Percentiles rank a stretch among this genome's conserved stretches.
phyloP scores from a whole-genome alignment of 2,113 vertebrate genomes.

The Deroptyus accipitrinus region DNA sequence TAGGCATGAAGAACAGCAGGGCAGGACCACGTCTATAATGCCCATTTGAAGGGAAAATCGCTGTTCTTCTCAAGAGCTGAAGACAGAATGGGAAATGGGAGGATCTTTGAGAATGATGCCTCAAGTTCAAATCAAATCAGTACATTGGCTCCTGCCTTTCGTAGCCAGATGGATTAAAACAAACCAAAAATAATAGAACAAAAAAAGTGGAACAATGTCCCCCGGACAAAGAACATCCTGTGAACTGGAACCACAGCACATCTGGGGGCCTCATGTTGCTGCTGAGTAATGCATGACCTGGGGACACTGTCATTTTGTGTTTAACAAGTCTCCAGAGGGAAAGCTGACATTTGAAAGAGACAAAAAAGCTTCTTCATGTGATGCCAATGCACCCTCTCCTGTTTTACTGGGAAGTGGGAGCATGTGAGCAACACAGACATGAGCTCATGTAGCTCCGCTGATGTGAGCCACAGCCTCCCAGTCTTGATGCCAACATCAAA shows the following conservation, averaged over 20 bases:
- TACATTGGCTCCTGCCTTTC: not conserved
- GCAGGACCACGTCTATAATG: not conserved
- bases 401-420: conserved; percentile 19
- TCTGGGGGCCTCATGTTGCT: conserved; percentile 60
- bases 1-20: not conserved
- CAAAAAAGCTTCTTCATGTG: conserved; percentile 60
- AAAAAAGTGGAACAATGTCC: conserved; percentile 1
- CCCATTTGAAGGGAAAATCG: not conserved
- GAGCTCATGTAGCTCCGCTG: not conserved
- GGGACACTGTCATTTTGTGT: conserved; percentile 44
- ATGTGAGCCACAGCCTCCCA: not conserved
- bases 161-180: not conserved
- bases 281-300: conserved; percentile 59
- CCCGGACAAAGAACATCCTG: conserved; percentile 51
- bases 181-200: not conserved
- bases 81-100: not conserved
- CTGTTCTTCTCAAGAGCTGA: not conserved
- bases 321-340: conserved; percentile 33
- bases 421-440: conserved; percentile 28
- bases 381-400: conserved; percentile 36
- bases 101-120: not conserved
- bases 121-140: not conserved
- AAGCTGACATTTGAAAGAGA: conserved; percentile 52
- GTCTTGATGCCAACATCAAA: not conserved
- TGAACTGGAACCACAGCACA: conserved; percentile 43